Conservation (phyloP, 2,113 vertebrate species). For the Jaculus jaculus region DNA sequence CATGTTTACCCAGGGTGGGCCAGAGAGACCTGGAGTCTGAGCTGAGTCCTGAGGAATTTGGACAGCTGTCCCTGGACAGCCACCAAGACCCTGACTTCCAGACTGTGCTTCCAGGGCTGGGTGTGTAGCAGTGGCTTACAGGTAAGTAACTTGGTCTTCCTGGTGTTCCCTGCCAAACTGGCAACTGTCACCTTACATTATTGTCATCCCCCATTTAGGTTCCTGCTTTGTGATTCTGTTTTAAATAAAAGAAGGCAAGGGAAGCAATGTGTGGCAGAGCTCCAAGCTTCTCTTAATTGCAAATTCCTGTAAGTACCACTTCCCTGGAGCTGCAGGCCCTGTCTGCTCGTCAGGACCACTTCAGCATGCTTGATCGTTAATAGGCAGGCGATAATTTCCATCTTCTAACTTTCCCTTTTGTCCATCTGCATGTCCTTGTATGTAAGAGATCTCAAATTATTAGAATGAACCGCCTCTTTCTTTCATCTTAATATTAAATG, state of each 20-base stretch:
- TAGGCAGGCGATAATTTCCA: slow-evolving; percentile 42
- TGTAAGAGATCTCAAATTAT: slow-evolving; percentile 40
- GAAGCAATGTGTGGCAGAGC: slow-evolving; percentile 68
- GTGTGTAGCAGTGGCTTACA: not conserved
- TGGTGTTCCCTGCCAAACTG: slow-evolving; percentile 59
- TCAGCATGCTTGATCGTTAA: slow-evolving; percentile 68
- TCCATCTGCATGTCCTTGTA: slow-evolving; percentile 33
- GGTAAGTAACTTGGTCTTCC: slow-evolving; percentile 64
- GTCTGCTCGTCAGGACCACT: slow-evolving; percentile 62
- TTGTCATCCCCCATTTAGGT: slow-evolving; percentile 65
- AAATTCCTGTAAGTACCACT: slow-evolving; percentile 76
- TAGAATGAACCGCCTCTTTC: not conserved
- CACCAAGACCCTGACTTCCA: slow-evolving; percentile 52
- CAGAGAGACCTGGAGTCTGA: slow-evolving; percentile 17
- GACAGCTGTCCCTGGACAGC: slow-evolving; percentile 62
- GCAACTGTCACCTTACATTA: slow-evolving; percentile 66
- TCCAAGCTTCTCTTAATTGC: slow-evolving; percentile 79
- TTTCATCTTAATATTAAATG: slow-evolving; percentile 52
- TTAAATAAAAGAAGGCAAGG: slow-evolving; percentile 50
- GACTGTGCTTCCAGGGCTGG: not conserved
- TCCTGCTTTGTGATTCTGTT: slow-evolving; percentile 63
- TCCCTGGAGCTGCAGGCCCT: slow-evolving; percentile 55
- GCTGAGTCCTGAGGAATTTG: slow-evolving; percentile 50
- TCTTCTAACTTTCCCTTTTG: slow-evolving; percentile 61
- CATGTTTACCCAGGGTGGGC: slow-evolving; percentile 9